Base-by-base conservation (phyloP, 2,113 vertebrate species). In the Oxygymnocypris stewartii region DNA sequence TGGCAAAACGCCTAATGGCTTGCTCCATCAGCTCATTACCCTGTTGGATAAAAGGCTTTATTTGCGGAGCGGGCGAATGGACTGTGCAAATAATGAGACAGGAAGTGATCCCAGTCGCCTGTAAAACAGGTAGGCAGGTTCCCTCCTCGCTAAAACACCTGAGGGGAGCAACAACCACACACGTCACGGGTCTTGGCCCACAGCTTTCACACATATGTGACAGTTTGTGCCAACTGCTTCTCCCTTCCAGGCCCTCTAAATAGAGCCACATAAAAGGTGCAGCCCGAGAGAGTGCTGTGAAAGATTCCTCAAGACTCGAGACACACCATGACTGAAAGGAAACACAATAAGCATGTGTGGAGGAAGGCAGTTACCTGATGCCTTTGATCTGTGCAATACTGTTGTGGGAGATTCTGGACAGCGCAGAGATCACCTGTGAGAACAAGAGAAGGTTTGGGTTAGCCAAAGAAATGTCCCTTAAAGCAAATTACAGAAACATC, bases 361-460 rank as follows among this genome's bases (percentile, higher is more conserved):
- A 25, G 20, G 87, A 85, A 25, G 3, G 23, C 16, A 75, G 93
- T 95, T 94, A 96, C 98, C 97, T 96, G 93, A 98, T 97, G 82
- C 97, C 98, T 95, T 98, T 99, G 93, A 95, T 97, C 92, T 98
- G 98, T 11, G 96, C 96, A 49, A 98, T 96, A 88, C 95, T 97
- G 95, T 99, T 96, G 87, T 97, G 96, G 85, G 98, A 99, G 87
- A 99, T 96, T 82, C 97, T 94, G 18, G 98, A 98, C 71, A 99
- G 94, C 0, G 98, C 95, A 0, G 98, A 98, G 91, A 99, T 99
- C 63, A 99, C 98, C 98, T 99, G 94, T 11, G 74, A 93, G 95
- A 92, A 1, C 49, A 89, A 84, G 84, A 92, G 75, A 88, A 44
- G 86, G 81, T 82, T 28, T 40, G n/a, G 51, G 42, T 89, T 84